A percentile compares a stretch with the other conserved stretches of the same genome.
Conservation (phyloP, 2,888 invertebrate species). For the Dromius quadrimaculatus region DNA sequence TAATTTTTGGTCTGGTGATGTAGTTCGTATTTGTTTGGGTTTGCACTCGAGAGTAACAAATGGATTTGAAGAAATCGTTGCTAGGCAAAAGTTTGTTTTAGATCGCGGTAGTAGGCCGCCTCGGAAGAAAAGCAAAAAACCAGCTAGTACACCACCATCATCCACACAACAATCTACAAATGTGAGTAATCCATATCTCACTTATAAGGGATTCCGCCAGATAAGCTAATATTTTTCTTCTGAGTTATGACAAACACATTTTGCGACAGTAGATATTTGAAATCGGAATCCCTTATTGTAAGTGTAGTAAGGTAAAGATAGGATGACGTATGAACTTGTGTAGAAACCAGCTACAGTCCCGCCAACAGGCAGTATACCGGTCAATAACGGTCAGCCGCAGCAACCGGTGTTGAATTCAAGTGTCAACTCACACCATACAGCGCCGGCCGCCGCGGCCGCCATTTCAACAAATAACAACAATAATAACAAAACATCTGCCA, state of each 20-base stretch:
- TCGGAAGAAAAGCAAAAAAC: conserved; percentile 71
- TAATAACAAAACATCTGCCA: conserved; percentile 53
- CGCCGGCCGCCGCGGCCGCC: conserved; percentile 61
- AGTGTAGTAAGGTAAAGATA: no score
- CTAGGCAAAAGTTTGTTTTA: conserved; percentile 59
- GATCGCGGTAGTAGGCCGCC: conserved; percentile 66
- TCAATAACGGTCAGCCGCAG: conserved; percentile 53
- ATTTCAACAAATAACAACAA: conserved; percentile 60
- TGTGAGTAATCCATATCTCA: conserved; percentile 49
- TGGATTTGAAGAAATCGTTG: conserved; percentile 2
- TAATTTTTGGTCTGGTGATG: conserved; percentile 30
- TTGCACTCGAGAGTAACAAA: conserved; percentile 47
- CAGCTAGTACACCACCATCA: conserved; percentile 60
- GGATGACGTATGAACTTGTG: conserved; percentile 6
- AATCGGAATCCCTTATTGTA: not conserved
- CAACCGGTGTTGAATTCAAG: conserved; percentile 54
- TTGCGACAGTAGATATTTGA: no score
- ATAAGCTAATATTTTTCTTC: no score
- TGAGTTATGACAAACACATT: no score
- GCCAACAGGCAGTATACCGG: conserved; percentile 53
- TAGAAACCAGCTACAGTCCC: conserved; percentile 50
- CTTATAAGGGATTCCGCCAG: no score
- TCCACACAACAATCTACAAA: conserved; percentile 36
- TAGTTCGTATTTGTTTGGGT: not conserved
- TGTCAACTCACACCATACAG: conserved; percentile 60